Evolutionary conservation across 2,888 invertebrate species (phyloP).

Genomic region (Alentia gelatinosa): DNA sequence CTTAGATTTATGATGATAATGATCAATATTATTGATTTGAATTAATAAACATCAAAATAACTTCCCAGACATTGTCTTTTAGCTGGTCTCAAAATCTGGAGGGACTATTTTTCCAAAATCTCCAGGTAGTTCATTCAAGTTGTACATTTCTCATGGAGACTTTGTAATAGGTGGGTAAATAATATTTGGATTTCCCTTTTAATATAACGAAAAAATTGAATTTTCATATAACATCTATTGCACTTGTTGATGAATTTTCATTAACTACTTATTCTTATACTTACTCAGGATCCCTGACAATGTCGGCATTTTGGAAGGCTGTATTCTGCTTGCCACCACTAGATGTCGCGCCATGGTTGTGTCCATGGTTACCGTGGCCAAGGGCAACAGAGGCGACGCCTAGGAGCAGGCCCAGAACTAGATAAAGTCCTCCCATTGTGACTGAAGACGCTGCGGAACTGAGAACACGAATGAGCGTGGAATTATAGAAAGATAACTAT

Average conservation of each 20-base stretch:
- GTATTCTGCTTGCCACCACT: not conserved
- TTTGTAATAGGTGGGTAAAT: not conserved
- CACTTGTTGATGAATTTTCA: not conserved
- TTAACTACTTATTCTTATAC: not conserved
- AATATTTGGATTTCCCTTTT: not conserved
- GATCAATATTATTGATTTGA: too few relatives aligned
- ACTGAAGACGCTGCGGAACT: too few relatives aligned
- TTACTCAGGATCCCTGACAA: slow-evolving; percentile 18
- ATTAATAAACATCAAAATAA: too few relatives aligned
- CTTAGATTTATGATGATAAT: too few relatives aligned
- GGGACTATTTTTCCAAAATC: not conserved
- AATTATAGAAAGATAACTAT: too few relatives aligned
- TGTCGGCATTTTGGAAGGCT: not conserved
- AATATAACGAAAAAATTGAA: not conserved
- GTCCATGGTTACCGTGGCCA: not conserved
- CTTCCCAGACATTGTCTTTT: too few relatives aligned
- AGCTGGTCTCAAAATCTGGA: too few relatives aligned
- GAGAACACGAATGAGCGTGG: too few relatives aligned
- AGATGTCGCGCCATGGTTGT: not conserved
- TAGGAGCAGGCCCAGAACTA: not conserved
- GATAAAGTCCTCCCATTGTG: not conserved
- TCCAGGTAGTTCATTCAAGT: not conserved
- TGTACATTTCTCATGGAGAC: not conserved
- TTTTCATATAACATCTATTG: not conserved
- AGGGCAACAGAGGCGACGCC: not conserved